Base-by-base conservation (phyloP, 1,140 invertebrate species). In the Halictus rubicundus region DNA sequence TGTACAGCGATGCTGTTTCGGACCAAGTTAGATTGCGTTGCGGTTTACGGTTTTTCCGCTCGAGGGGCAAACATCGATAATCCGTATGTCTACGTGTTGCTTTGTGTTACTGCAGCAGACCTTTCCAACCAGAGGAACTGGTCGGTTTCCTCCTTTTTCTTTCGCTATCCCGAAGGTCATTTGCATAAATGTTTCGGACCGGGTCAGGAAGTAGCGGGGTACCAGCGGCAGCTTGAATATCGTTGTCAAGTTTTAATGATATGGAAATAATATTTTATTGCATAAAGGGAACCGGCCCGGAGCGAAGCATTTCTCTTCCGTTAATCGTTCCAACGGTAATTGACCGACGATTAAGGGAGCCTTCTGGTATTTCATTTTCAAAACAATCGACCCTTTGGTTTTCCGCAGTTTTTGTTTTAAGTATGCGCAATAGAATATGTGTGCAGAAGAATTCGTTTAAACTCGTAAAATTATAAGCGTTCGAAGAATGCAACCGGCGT, bases 21-120 rank as follows among this genome's bases (percentile, higher is more conserved):
- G 39, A 79, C 74, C 37, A 86, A 86, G 83, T 86, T 86, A 86
- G 72, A 85, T 85, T 86, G 75, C 83, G 37, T 73, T 82, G 83
- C 72, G 80, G 84, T 85, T 84, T 85, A 66, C 63, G 78, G 82
- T 63, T 85, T 85, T 85, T 79, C 68, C 60, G 59, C 54, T 49
- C 46, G 39, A 25, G 12, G 16, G 75, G 70, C 52, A 32, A 57
- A 49, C 64, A 86, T 73, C 83, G 83, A 75, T 79, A 82, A 82
- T 71, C 70, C 69, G 59, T 59, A 60, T 59, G 61, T 57, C 63
- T 68, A 69, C 57, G 57, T 63, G 66, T 77, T 77, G 66, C 66
- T 42, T 19, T 37, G 46, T 32, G 57, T 57, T 57, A 21, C 19
- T 21, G 59, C 69, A 46, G 49, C 49, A 21, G 1, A 16, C 3